Evolutionary conservation across 2,113 vertebrate genomes (phyloP).

Genomic region (Isurus oxyrinchus): DNA sequence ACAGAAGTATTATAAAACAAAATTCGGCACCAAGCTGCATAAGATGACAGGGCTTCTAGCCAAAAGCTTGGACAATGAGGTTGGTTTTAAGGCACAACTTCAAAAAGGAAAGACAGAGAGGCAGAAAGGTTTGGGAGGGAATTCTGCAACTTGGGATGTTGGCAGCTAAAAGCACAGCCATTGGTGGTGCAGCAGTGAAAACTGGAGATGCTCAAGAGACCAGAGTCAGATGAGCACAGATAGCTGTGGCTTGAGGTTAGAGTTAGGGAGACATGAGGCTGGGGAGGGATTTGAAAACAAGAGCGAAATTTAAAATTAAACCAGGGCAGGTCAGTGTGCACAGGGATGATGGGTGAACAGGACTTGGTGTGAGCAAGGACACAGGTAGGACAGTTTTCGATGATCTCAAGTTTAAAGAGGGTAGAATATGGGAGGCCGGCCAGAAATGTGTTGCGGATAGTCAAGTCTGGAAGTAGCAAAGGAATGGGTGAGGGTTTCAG

Average conservation of each 20-base stretch:
- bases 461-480: neutral
- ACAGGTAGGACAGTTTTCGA: neutral
- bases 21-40: neutral
- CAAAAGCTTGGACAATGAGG: neutral
- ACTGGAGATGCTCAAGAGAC: neutral
- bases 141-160: neutral
- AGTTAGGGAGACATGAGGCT: neutral
- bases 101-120: neutral
- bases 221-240: neutral
- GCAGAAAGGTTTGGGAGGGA: neutral
- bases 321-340: neutral
- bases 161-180: neutral
- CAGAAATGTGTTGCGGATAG: neutral
- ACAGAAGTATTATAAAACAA: neutral
- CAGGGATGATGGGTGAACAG: neutral
- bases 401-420: neutral
- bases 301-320: neutral
- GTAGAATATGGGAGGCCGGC: neutral
- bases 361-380: neutral
- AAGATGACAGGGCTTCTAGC: neutral
- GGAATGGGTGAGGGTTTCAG: neutral
- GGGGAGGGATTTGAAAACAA: neutral
- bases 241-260: neutral
- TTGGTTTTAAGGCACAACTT: neutral
- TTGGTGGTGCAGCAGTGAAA: neutral